These are phyloP conservation scores for Chaetodon trifasciatus DNA, from an alignment of 2,797 vertebrate genomes.

Conservation along the genomic window DNA sequence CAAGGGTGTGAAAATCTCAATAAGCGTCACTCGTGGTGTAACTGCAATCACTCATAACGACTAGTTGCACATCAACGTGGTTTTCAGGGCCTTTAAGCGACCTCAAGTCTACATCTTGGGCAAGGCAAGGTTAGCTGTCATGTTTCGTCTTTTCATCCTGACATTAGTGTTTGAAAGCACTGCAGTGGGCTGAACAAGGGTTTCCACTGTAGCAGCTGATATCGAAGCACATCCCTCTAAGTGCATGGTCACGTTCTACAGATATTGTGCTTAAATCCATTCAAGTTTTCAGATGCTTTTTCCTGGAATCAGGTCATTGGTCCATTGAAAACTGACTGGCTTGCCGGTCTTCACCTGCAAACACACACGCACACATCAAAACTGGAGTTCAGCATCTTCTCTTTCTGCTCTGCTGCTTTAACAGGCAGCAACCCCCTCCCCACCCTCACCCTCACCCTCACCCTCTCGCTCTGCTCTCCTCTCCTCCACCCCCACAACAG, in stretches of 20 bases:
- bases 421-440: slow-evolving; percentile 32
- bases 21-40: too few species aligned
- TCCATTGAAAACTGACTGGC: slow-evolving; percentile 4
- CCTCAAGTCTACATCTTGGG: not conserved
- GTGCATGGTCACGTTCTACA: not conserved
- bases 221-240: not conserved
- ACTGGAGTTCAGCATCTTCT: slow-evolving; percentile 38
- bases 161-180: not conserved
- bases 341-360: not conserved
- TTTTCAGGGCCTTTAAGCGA: too few species aligned
- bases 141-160: not conserved
- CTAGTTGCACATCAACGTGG: too few species aligned
- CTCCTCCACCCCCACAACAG: slow-evolving; percentile 66
- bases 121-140: not conserved
- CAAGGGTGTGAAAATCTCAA: not conserved
- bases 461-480: slow-evolving; percentile 6
- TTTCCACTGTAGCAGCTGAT: not conserved
- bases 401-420: slow-evolving; percentile 73
- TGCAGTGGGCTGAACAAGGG: not conserved
- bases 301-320: not conserved
- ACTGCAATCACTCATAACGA: too few species aligned
- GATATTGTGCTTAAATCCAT: not conserved
- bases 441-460: not conserved
- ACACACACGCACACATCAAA: slow-evolving; percentile 12
- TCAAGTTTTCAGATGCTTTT: not conserved